Conservation (phyloP, 2,113 vertebrate species). For the Delphinapterus leucas region DNA sequence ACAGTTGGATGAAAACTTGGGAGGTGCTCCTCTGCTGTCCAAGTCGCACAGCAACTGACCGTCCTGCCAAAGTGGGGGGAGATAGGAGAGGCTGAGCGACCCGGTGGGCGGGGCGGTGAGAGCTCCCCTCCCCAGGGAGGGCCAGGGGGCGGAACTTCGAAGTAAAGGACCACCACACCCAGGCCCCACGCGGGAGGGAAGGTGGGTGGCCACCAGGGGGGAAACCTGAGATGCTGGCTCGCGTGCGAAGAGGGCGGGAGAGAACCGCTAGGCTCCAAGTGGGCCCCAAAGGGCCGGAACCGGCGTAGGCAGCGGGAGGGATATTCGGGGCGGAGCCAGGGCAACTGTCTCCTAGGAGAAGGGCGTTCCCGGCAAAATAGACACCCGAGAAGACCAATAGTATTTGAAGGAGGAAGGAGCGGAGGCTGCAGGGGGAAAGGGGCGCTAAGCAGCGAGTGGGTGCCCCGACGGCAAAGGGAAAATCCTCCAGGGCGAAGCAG, state of each 20-base stretch:
- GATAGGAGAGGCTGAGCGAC: slow-evolving; percentile 70
- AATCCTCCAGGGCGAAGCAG: neutral
- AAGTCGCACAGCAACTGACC: slow-evolving; percentile 76
- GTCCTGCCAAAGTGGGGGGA: slow-evolving; percentile 71
- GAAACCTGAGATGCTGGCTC: slow-evolving; percentile 50
- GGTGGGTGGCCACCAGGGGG: neutral
- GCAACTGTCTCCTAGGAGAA: slow-evolving; percentile 74
- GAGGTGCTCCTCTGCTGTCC: slow-evolving; percentile 75
- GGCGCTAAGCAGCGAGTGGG: neutral
- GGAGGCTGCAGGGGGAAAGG: neutral
- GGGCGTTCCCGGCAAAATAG: slow-evolving; percentile 64
- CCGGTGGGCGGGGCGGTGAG: neutral
- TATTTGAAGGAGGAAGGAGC: neutral
- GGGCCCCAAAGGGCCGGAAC: slow-evolving; percentile 52
- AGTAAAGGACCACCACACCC: neutral
- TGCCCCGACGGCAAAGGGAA: neutral
- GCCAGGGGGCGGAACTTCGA: neutral
- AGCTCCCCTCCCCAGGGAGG: neutral
- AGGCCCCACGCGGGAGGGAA: neutral
- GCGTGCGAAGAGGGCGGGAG: neutral
- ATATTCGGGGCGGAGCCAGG: neutral
- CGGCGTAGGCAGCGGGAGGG: neutral
- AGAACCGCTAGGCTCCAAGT: slow-evolving; percentile 51
- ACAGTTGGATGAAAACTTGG: slow-evolving; percentile 73
- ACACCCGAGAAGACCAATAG: slow-evolving; percentile 40